A percentile compares a stretch with the other conserved stretches of the same genome.
These are phyloP conservation scores for Endotricha flammealis DNA, from an alignment of 2,888 invertebrate species.

Conservation along the genomic window DNA sequence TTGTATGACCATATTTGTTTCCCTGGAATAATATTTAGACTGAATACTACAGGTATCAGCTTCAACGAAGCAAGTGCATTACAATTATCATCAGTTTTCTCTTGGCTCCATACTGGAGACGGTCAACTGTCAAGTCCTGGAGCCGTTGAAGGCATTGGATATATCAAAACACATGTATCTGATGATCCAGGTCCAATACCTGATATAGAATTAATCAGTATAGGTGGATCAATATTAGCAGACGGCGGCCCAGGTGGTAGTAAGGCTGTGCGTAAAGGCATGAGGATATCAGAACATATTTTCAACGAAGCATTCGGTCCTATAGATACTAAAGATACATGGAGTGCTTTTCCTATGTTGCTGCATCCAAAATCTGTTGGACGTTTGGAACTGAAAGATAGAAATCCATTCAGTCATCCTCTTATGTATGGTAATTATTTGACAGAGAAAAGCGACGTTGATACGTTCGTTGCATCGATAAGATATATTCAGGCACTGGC, in stretches of 20 bases:
- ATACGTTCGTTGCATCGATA: conserved; percentile 79
- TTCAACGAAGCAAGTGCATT: conserved; percentile 40
- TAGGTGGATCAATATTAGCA: conserved; percentile 80
- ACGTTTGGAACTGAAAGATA: conserved; percentile 81
- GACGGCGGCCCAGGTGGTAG: conserved; percentile 72
- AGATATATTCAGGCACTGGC: conserved; percentile 79
- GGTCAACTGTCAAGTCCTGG: conserved; percentile 76
- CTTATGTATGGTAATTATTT: conserved; percentile 90
- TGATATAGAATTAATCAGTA: conserved; percentile 82
- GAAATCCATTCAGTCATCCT: conserved; percentile 86
- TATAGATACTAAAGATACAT: conserved; percentile 76
- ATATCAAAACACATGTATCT: conserved; percentile 79
- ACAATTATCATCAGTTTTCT: conserved; percentile 26
- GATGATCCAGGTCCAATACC: conserved; percentile 79
- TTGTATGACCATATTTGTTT: conserved; percentile 81
- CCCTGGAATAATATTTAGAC: conserved; percentile 60
- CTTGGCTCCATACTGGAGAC: conserved; percentile 58
- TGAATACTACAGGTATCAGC: conserved; percentile 56
- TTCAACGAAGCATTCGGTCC: conserved; percentile 77
- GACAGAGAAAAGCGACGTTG: conserved; percentile 78
- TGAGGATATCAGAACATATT: conserved; percentile 75
- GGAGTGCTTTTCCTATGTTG: conserved; percentile 82
- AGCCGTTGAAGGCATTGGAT: conserved; percentile 82
- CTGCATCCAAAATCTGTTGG: conserved; percentile 87
- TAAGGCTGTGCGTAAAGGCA: conserved; percentile 65